Evolutionary conservation across 37 sponge, comb jelly and placozoan genomes (phyloP), one percentile per base, ranked within the genome.

Genomic region (Trichoplax adhaerens): DNA sequence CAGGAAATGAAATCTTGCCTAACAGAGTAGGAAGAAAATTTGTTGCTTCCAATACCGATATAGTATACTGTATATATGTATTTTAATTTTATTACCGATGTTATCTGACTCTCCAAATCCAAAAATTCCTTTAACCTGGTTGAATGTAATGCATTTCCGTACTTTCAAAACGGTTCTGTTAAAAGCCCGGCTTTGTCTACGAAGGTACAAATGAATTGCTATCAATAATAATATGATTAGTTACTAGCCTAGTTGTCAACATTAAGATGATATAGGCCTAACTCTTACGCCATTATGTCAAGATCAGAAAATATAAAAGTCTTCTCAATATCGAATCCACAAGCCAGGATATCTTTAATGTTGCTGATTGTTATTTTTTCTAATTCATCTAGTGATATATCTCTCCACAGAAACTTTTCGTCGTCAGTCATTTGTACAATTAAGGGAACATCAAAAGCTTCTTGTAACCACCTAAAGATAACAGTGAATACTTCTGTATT

Each of bases 371-470:
- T 91, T 58, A 98, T 73, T 0, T 83, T 74, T 77, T 98, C 77
- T 3, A 91, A 85, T 70, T 98, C 90, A 58, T 98, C 99, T 12
- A 86, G 64, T 5, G 82, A 79, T 50, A 91, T 75, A 64, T 93
- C 94, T 58, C 84, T 93, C 99, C 99, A 98, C 69, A 98, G 78
- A 60, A 93, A 93, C 84, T 98, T 98, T 69, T 98, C 99, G 72
- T 98, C 99, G 62, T 98, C 99, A 52, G 99, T 98, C 85, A 98
- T 74, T 76, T 98, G 99, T 53, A 98, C 72, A 56, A 98, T 91
- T 54, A 98, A 85, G 0, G 99, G 99, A 0, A 98, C 94, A 69
- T 98, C 91, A 85, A 98, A 98, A 63, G 87, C 90, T 60, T 98
- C 99, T 66, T 98, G 99, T 48, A 98, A 84, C 69, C 91, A 87